Evolutionary conservation across 37 sponge, comb jelly and placozoan genomes (phyloP).

Genomic region (Beroe forskalii): DNA sequence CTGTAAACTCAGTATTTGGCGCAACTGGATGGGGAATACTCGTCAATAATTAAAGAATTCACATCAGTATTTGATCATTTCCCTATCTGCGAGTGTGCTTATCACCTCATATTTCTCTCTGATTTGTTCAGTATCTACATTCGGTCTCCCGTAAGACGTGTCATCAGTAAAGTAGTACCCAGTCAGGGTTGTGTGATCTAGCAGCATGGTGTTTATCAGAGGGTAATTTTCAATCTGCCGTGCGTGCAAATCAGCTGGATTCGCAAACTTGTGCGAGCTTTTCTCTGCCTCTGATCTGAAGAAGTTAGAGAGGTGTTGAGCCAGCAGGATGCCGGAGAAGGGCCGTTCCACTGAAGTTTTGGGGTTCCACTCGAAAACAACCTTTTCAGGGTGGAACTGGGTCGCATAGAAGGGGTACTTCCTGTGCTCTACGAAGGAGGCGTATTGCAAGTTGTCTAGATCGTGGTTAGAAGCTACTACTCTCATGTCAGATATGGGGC

Average conservation of each 20-base stretch:
- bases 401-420: conserved; percentile 78
- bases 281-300: not conserved
- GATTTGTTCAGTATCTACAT: no score
- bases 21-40: no score
- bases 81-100: no score
- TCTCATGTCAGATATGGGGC: not conserved
- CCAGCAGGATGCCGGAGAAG: not conserved
- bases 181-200: not conserved
- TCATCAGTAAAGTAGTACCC: not conserved
- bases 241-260: not conserved
- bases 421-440: not conserved
- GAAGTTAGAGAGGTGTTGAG: not conserved
- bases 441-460: not conserved
- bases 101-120: no score
- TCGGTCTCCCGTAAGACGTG: not conserved
- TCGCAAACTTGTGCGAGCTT: not conserved
- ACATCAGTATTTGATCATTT: no score
- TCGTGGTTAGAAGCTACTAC: not conserved
- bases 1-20: no score
- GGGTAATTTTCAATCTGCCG: not conserved
- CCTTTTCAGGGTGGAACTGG: conserved; percentile 92
- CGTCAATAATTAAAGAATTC: no score
- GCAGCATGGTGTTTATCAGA: not conserved
- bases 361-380: conserved; percentile 79
- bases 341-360: not conserved